phyloP scores from a whole-genome alignment of 2,113 vertebrate genomes.

The Erinaceus europaeus region DNA sequence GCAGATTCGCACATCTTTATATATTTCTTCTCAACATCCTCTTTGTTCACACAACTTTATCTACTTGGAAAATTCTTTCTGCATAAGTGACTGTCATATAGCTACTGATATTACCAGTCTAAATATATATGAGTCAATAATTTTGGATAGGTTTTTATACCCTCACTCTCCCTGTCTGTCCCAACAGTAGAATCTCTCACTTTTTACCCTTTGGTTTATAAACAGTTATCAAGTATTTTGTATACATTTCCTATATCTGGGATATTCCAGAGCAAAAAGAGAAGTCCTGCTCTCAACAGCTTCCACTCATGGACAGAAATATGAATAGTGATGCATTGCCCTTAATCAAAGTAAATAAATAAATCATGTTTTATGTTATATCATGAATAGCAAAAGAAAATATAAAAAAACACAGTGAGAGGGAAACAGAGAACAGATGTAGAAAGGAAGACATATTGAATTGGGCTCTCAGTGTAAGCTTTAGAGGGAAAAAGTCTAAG shows the following conservation, averaged over 20 bases:
- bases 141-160: not conserved
- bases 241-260: too few relatives aligned
- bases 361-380: not conserved
- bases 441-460: not conserved
- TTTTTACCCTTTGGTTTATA: too few relatives aligned
- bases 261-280: too few relatives aligned
- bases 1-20: not conserved
- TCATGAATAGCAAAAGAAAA: not conserved
- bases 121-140: not conserved
- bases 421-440: not conserved
- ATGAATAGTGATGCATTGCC: too few relatives aligned
- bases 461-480: not conserved
- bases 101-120: not conserved
- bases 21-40: not conserved
- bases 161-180: too few relatives aligned
- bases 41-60: not conserved
- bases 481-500: not conserved
- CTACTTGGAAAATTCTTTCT: not conserved
- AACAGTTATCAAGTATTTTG: too few relatives aligned
- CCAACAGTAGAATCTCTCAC: too few relatives aligned
- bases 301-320: too few relatives aligned
- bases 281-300: too few relatives aligned
- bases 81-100: not conserved
- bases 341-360: not conserved
- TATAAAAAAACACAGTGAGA: not conserved